A percentile compares a stretch with the other conserved stretches of the same genome.
phyloP scores from a whole-genome alignment of 2,888 invertebrate genomes.

The Lithophane semibrunnea region DNA sequence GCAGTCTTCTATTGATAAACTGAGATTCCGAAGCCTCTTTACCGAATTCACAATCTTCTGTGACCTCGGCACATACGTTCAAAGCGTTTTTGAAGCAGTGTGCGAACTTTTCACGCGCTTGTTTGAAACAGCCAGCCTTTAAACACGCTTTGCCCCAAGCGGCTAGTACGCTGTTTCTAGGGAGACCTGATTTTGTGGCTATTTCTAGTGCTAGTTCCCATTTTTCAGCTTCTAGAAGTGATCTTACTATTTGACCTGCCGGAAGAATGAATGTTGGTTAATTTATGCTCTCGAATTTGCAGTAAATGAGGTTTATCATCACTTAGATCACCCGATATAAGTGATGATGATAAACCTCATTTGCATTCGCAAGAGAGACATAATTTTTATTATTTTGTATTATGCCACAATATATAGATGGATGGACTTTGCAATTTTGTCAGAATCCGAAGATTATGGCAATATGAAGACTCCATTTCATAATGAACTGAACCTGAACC shows the following conservation, averaged over 20 bases:
- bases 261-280: neutral
- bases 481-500: neutral
- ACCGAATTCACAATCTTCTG: slow-evolving; percentile 84
- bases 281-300: neutral
- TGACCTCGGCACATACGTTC: slow-evolving; percentile 79
- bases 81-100: slow-evolving; percentile 85
- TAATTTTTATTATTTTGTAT: neutral
- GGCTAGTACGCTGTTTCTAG: slow-evolving; percentile 95
- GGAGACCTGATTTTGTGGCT: slow-evolving; percentile 96
- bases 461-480: neutral
- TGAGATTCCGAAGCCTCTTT: slow-evolving; percentile 83
- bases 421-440: neutral
- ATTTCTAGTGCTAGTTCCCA: slow-evolving; percentile 96
- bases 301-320: neutral
- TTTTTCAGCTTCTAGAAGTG: slow-evolving; percentile 95
- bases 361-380: no score
- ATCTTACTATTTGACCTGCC: slow-evolving; percentile 92
- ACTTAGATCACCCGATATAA: no score
- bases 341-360: no score
- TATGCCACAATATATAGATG: neutral
- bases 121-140: slow-evolving; percentile 94
- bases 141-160: slow-evolving; percentile 97
- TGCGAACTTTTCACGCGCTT: slow-evolving; percentile 94
- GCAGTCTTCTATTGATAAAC: slow-evolving; percentile 77
- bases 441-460: neutral